Base-by-base conservation (phyloP, 2,113 vertebrate species). In the Catagonus wagneri region DNA sequence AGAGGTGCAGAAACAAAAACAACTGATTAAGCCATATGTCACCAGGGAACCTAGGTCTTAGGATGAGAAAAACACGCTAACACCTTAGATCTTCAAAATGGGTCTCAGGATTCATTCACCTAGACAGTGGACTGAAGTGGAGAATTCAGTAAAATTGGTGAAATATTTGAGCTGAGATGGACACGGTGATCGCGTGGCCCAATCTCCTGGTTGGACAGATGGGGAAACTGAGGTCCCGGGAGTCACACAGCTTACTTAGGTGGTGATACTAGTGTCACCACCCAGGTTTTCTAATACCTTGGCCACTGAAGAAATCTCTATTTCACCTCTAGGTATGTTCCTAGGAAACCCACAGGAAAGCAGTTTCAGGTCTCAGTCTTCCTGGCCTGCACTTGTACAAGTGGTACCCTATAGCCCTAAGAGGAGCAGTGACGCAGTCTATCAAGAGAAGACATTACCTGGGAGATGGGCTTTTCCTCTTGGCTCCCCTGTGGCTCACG, bases 1-100 rank as follows among this genome's bases (percentile, higher is more conserved):
- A 75, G 16, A 39, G 84, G 76, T 60, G 8, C 54, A 78, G 63
- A 88, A 97, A 94, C 83, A 90, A 94, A 93, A 97, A 96, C 78
- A 90, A 89, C 60, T 91, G 80, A 91, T 71, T 76, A 96, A 83
- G 92, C 94, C 92, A n/a, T 58, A 79, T 56, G 29, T 93, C 83
- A 88, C 80, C 25, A 32, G 29, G 50, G 78, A 93, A 71, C 25
- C 32, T 50, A 66, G 10, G 27, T 17, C n/a, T 27, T 36, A 32
- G 11, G 19, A 29, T 10, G 13, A 90, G 52, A 60, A 81, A 88
- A 83, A 25, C 17, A 34, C 54, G 25, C 52, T 56, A 60, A 50
- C 60, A 34, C 29, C 32, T 89, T 54, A 50, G 23, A 79, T 80
- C 65, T 91, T 76, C 83, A 72, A 96, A 95, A 71, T 36, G 14